These are phyloP conservation scores for Oeneis ivallda DNA, from an alignment of 2,888 invertebrate species.

Conservation along the genomic window DNA sequence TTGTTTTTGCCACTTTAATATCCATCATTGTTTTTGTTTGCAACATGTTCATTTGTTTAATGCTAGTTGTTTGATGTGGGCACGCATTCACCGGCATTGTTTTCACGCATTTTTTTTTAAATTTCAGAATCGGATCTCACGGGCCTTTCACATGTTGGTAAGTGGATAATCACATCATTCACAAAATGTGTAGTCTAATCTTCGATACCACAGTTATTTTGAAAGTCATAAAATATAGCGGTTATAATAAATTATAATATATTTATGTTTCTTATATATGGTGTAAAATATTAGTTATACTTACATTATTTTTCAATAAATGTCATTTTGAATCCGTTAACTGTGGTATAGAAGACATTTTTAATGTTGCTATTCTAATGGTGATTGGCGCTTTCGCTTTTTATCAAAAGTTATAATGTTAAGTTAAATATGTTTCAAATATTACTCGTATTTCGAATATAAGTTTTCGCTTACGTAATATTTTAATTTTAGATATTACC, in stretches of 20 bases:
- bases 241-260: no score
- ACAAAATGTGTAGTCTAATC: not conserved
- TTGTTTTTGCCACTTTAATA: not conserved
- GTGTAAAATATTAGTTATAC: no score
- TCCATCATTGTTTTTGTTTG: slow-evolving; percentile 11
- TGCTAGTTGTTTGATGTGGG: slow-evolving; percentile 44
- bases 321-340: no score
- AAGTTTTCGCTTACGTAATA: slow-evolving; percentile 11
- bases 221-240: no score
- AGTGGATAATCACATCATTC: slow-evolving; percentile 56
- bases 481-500: slow-evolving; percentile 24
- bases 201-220: slow-evolving; percentile 1
- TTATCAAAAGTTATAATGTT: no score
- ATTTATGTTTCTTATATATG: no score
- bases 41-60: slow-evolving; percentile 14
- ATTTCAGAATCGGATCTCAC: slow-evolving; percentile 85
- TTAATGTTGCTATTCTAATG: no score
- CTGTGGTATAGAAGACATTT: no score
- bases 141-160: slow-evolving; percentile 84
- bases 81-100: slow-evolving; percentile 50
- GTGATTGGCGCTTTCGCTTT: no score
- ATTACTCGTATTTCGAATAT: not conserved
- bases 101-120: slow-evolving; percentile 63
- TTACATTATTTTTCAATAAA: no score
- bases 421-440: no score